Evolutionary conservation across 1,140 invertebrate species (phyloP).

Genomic region (Calliopsis andreniformis): DNA sequence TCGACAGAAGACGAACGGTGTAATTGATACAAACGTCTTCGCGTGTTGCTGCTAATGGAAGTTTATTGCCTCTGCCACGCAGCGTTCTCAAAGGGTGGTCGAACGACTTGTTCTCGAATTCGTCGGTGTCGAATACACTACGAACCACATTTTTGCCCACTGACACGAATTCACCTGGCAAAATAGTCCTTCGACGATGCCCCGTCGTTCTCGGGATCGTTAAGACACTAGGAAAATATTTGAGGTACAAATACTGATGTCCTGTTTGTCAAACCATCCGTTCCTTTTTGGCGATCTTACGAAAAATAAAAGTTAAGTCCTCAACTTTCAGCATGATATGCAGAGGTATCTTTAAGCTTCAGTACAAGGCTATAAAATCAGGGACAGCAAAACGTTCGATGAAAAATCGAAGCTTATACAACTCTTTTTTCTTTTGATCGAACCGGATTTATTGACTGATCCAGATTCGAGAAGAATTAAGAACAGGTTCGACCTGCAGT

Average conservation of each 20-base stretch:
- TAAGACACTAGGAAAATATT: slow-evolving; percentile 42
- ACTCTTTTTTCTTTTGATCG: too few relatives aligned
- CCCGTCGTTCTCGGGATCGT: neutral
- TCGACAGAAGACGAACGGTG: neutral
- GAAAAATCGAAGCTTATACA: neutral
- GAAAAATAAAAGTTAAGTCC: neutral
- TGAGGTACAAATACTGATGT: slow-evolving; percentile 46
- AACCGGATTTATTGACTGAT: neutral
- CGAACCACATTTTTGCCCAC: slow-evolving; percentile 41
- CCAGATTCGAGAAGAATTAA: slow-evolving; percentile 1
- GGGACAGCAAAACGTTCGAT: too few relatives aligned
- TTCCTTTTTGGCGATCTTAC: slow-evolving; percentile 26
- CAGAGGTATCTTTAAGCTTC: too few relatives aligned
- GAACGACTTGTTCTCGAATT: slow-evolving; percentile 1
- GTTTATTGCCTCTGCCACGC: neutral
- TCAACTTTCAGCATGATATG: too few relatives aligned
- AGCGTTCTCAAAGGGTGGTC: neutral
- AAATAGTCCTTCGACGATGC: neutral
- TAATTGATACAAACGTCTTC: slow-evolving; percentile 32
- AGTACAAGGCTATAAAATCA: too few relatives aligned
- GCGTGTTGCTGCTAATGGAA: slow-evolving; percentile 18
- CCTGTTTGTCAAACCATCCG: slow-evolving; percentile 33
- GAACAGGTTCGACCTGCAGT: neutral
- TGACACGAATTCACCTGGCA: slow-evolving; percentile 43
- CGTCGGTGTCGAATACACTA: neutral